phyloP scores from a whole-genome alignment of 2,113 vertebrate genomes.

The Platanista minor region DNA sequence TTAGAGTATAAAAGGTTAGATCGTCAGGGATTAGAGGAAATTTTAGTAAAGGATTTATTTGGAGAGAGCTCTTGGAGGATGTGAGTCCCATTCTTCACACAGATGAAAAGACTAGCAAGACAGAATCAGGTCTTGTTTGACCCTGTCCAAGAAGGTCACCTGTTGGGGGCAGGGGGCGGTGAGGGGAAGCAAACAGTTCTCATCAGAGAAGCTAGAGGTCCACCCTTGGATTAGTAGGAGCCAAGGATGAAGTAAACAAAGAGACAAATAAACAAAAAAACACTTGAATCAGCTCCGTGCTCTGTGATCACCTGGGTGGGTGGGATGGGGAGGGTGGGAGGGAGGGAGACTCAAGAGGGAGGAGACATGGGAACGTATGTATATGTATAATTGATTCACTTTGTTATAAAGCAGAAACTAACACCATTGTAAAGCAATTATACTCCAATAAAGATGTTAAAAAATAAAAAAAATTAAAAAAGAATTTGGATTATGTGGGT shows the following conservation, averaged over 20 bases:
- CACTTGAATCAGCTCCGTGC: too few relatives aligned
- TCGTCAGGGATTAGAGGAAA: background rate
- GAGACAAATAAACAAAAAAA: background rate
- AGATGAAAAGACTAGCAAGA: background rate
- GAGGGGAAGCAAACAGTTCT: background rate
- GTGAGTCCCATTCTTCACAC: background rate
- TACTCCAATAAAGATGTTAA: too few relatives aligned
- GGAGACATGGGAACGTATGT: too few relatives aligned
- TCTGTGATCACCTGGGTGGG: too few relatives aligned
- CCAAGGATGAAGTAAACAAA: background rate
- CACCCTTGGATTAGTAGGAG: too few relatives aligned
- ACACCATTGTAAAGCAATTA: too few relatives aligned
- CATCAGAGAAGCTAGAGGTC: background rate
- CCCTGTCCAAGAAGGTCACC: background rate
- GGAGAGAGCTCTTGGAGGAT: background rate
- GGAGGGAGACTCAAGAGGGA: too few relatives aligned
- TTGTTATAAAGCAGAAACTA: too few relatives aligned
- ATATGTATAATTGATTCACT: too few relatives aligned
- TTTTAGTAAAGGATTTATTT: background rate
- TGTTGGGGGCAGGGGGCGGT: too few relatives aligned
- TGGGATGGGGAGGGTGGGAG: too few relatives aligned
- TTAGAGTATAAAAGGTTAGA: background rate
- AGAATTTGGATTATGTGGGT: background rate
- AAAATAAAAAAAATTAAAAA: too few relatives aligned
- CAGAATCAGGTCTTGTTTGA: background rate